phyloP scores from a whole-genome alignment of 30 jellyfish, hydroid and myxozoan species.

The Turritopsis dohrnii region DNA sequence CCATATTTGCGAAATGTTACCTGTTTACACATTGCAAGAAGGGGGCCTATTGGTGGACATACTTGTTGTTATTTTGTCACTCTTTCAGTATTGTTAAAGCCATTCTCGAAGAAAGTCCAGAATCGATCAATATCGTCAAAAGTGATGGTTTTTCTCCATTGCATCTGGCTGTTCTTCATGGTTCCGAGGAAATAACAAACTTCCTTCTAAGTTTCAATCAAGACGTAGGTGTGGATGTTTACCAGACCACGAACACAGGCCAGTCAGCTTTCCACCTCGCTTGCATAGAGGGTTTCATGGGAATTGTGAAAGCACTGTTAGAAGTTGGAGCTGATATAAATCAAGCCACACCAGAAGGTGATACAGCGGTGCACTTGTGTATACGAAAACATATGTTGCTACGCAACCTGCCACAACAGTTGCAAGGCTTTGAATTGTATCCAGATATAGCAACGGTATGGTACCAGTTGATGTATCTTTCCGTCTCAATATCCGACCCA shows the following conservation, averaged over 20 bases:
- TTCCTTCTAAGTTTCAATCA: background rate
- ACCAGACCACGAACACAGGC: slow-evolving; percentile 27
- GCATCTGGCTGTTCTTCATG: slow-evolving; percentile 39
- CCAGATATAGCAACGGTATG: slow-evolving; percentile 28
- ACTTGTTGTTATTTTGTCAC: background rate
- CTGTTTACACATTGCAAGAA: background rate
- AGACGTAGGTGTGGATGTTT: slow-evolving; percentile 5
- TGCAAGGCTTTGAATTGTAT: slow-evolving; percentile 27
- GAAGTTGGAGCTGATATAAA: slow-evolving; percentile 33
- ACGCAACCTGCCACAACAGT: slow-evolving; percentile 17
- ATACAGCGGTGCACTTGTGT: slow-evolving; percentile 23
- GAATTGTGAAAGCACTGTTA: slow-evolving; percentile 20
- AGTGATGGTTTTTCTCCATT: slow-evolving; percentile 33
- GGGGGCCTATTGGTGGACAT: too few relatives aligned
- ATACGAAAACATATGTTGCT: slow-evolving; percentile 17
- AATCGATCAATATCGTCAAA: slow-evolving; percentile 23
- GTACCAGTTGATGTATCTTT: background rate
- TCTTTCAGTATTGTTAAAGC: slow-evolving; percentile 19
- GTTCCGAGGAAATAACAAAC: slow-evolving; percentile 21
- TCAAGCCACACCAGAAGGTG: slow-evolving; percentile 32
- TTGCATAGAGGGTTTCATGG: slow-evolving; percentile 37
- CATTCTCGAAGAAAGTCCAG: slow-evolving; percentile 36
- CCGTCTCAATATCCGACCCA: background rate
- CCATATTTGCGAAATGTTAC: too few relatives aligned
- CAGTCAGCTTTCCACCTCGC: slow-evolving; percentile 38